A percentile compares a stretch with the other conserved stretches of the same genome.
phyloP scores from a whole-genome alignment of 2,888 invertebrate species.

The Phortica okadai region DNA sequence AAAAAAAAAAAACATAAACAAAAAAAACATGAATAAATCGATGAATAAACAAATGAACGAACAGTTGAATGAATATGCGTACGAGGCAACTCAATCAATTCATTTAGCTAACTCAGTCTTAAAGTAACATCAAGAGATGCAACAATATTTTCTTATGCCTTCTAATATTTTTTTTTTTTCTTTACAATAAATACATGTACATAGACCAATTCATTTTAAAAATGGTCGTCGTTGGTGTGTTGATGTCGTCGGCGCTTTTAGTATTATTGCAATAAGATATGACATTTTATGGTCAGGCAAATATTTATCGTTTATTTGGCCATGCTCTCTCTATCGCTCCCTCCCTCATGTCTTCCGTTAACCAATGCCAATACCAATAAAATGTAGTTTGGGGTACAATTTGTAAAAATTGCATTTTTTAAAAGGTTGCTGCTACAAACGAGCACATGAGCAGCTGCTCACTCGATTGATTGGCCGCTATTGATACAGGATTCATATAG shows the following conservation, averaged over 20 bases:
- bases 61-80: not conserved
- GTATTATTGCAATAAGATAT: constrained; percentile 60
- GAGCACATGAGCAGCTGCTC: constrained; percentile 52
- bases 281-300: constrained; percentile 22
- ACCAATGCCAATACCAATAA: constrained; percentile 42
- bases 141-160: not conserved
- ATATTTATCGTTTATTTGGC: constrained; percentile 8
- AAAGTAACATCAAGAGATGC: not conserved
- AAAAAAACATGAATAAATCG: not conserved
- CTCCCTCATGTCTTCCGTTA: constrained; percentile 45
- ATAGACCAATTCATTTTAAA: constrained; percentile 17
- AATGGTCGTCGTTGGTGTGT: constrained; percentile 3
- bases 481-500: not conserved
- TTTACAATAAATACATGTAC: not conserved
- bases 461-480: constrained; percentile 17
- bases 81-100: not conserved
- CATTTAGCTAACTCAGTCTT: constrained; percentile 11
- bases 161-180: not conserved
- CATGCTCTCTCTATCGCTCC: not conserved
- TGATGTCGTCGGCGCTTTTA: constrained; percentile 55
- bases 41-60: not conserved
- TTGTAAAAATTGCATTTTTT: constrained; percentile 69
- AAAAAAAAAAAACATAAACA: not conserved
- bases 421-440: constrained; percentile 40
- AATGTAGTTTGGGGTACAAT: constrained; percentile 67